phyloP scores from a whole-genome alignment of 2,797 vertebrate genomes.

The Peromyscus attwateri region DNA sequence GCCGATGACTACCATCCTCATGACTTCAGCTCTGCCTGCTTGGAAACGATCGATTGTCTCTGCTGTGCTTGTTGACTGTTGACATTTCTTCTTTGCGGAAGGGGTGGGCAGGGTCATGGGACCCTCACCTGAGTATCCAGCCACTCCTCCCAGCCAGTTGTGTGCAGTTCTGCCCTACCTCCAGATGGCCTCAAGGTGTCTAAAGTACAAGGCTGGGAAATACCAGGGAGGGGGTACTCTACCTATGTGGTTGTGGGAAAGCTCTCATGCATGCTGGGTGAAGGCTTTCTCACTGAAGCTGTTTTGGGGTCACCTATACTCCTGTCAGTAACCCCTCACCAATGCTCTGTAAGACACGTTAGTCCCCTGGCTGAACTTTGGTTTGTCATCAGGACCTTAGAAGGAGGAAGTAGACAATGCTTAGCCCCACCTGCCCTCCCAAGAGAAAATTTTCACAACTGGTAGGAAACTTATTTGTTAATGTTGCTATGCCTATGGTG shows the following conservation, averaged over 20 bases:
- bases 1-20: background rate
- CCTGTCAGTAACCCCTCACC: background rate
- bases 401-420: background rate
- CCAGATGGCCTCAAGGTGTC: background rate
- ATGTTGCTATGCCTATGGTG: background rate
- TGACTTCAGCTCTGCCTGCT: background rate
- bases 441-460: background rate
- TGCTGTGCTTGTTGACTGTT: no score
- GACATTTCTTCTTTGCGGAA: background rate
- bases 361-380: background rate
- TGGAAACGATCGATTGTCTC: background rate
- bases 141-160: background rate
- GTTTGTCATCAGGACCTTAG: background rate
- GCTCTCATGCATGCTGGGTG: background rate
- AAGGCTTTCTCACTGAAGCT: background rate
- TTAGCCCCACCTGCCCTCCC: background rate
- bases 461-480: background rate
- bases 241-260: background rate
- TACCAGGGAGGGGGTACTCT: background rate
- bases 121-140: background rate
- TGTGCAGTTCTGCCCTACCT: background rate
- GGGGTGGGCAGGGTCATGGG: background rate
- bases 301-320: background rate
- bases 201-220: background rate
- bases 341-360: background rate